Evolutionary conservation across 37 sponge, comb jelly and placozoan genomes (phyloP).

Genomic region (Axinella damicornis): DNA sequence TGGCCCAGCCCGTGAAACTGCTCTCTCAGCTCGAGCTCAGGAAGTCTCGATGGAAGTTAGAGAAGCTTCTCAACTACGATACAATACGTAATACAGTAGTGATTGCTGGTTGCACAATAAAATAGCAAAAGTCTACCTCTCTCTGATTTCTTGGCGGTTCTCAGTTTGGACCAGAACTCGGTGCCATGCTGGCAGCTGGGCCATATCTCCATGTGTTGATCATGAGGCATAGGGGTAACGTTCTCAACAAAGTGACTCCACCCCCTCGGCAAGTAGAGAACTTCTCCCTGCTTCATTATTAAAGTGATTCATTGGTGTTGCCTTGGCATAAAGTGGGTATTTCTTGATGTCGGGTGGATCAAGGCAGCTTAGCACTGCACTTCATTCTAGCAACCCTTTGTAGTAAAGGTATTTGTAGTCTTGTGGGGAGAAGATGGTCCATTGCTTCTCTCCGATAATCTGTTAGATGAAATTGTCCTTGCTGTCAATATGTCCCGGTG

Average conservation of each 20-base stretch:
- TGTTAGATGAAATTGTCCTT: slow-evolving; percentile 94
- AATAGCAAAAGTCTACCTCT: too few species aligned
- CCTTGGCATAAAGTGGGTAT: slow-evolving; percentile 68
- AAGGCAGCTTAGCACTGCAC: slow-evolving; percentile 58
- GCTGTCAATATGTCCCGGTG: slow-evolving; percentile 93
- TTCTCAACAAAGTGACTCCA: slow-evolving; percentile 89
- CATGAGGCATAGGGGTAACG: slow-evolving; percentile 82
- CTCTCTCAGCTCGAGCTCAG: too few species aligned
- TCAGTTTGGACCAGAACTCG: slow-evolving; percentile 64
- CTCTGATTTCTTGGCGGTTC: slow-evolving; percentile 59
- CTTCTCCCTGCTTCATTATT: slow-evolving; percentile 76
- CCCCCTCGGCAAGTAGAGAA: slow-evolving; percentile 90
- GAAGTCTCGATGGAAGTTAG: too few species aligned
- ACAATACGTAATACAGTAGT: too few species aligned
- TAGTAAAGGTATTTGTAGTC: slow-evolving; percentile 87
- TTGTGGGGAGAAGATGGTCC: slow-evolving; percentile 84
- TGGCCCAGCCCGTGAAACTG: too few species aligned
- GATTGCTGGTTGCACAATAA: too few species aligned
- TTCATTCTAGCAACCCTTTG: slow-evolving; percentile 88
- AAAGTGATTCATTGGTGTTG: slow-evolving; percentile 79
- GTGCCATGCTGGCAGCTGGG: slow-evolving; percentile 85
- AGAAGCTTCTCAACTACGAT: too few species aligned
- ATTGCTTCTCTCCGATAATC: slow-evolving; percentile 82
- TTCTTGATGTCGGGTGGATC: slow-evolving; percentile 51
- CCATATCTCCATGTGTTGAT: slow-evolving; percentile 89